phyloP scores from a whole-genome alignment of 2,888 invertebrate genomes.

The Ceratothoa steindachneri region DNA sequence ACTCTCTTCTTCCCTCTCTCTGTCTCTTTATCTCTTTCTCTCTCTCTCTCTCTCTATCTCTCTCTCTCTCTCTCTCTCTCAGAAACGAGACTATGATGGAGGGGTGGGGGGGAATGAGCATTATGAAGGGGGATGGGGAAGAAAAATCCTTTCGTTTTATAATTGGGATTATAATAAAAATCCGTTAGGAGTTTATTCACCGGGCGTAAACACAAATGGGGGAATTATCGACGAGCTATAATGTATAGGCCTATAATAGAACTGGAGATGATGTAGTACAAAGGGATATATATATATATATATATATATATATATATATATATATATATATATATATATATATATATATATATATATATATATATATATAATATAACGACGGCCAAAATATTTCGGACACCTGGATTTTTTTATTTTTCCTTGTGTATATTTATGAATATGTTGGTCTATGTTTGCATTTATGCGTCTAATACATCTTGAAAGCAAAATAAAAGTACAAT shows the following conservation, averaged over 20 bases:
- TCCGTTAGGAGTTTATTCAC: background rate
- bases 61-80: too few relatives aligned
- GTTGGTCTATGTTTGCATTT: too few relatives aligned
- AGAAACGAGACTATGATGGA: too few relatives aligned
- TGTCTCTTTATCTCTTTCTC: too few relatives aligned
- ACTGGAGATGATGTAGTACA: background rate
- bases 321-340: slow-evolving; percentile 20
- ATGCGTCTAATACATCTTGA: too few relatives aligned
- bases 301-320: slow-evolving; percentile 18
- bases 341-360: slow-evolving; percentile 21
- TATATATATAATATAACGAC: slow-evolving; percentile 16
- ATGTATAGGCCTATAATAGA: slow-evolving; percentile 1
- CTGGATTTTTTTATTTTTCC: too few relatives aligned
- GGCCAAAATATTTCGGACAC: too few relatives aligned
- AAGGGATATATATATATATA: slow-evolving; percentile 13
- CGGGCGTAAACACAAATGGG: background rate
- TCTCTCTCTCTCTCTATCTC: too few relatives aligned
- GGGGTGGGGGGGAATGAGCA: background rate
- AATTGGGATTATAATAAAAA: background rate
- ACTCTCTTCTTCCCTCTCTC: too few relatives aligned
- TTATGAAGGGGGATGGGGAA: too few relatives aligned
- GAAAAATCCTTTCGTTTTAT: background rate
- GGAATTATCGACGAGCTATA: background rate
- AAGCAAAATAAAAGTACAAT: too few relatives aligned
- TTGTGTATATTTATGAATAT: too few relatives aligned